These are phyloP conservation scores for Psittacula cyanocephala DNA, from an alignment of 2,113 vertebrate genomes.

Conservation along the genomic window DNA sequence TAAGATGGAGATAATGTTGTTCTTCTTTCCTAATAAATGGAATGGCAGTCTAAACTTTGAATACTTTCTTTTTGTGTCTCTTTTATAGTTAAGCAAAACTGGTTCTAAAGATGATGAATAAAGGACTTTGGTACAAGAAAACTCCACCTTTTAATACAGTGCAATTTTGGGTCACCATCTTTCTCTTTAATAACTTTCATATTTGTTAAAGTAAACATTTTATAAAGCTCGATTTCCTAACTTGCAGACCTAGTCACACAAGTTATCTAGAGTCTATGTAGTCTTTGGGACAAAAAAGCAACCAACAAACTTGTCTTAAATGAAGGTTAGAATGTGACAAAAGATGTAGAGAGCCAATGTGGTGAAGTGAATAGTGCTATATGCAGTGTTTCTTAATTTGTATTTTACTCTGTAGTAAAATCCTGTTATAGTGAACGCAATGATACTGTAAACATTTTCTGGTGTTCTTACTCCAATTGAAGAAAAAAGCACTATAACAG, in stretches of 20 bases:
- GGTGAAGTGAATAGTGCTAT: slow-evolving; percentile 28
- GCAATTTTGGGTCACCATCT: slow-evolving; percentile 58
- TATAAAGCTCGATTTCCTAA: slow-evolving; percentile 66
- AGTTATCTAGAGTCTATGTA: slow-evolving; percentile 36
- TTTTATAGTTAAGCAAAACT: slow-evolving; percentile 91
- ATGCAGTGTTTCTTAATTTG: slow-evolving; percentile 51
- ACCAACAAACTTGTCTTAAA: slow-evolving; percentile 72
- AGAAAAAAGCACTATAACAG: slow-evolving; percentile 34
- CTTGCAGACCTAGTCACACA: slow-evolving; percentile 8
- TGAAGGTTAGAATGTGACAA: slow-evolving; percentile 59
- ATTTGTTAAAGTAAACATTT: slow-evolving; percentile 65
- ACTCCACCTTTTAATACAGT: slow-evolving; percentile 57
- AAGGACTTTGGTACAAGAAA: slow-evolving; percentile 51
- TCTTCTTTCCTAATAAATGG: slow-evolving; percentile 47
- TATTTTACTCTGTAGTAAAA: slow-evolving; percentile 56
- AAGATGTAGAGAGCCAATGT: not conserved
- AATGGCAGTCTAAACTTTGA: slow-evolving; percentile 25
- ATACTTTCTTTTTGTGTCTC: slow-evolving; percentile 65
- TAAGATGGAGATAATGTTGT: slow-evolving; percentile 15
- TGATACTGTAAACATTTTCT: slow-evolving; percentile 35
- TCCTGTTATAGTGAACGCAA: slow-evolving; percentile 41
- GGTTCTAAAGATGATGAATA: slow-evolving; percentile 93
- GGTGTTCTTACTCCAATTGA: not conserved
- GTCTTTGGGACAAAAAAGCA: slow-evolving; percentile 8
- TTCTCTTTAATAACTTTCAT: slow-evolving; percentile 35